These are phyloP conservation scores for Artibeus lituratus DNA, from an alignment of 2,797 vertebrate genomes.

Conservation along the genomic window DNA sequence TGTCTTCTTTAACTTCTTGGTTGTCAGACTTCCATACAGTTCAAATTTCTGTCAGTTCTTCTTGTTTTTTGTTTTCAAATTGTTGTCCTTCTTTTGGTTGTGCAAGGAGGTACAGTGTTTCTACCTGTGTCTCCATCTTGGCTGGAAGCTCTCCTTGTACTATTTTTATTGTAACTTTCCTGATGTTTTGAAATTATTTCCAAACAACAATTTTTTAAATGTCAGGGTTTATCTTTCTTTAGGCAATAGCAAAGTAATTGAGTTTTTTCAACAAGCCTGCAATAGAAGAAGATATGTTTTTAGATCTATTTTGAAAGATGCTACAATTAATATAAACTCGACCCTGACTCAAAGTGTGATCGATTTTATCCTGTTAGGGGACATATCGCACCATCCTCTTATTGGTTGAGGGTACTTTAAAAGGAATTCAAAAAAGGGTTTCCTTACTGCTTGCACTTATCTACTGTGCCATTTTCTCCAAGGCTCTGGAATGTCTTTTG, in stretches of 20 bases:
- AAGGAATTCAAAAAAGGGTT: neutral
- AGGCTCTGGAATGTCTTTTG: neutral
- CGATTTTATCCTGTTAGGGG: slow-evolving; percentile 4
- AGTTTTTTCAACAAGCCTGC: slow-evolving; percentile 6
- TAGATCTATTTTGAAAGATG: slow-evolving; percentile 2
- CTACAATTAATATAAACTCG: neutral
- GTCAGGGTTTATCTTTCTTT: neutral
- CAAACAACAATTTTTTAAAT: neutral
- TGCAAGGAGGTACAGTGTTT: too few relatives aligned
- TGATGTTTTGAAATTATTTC: slow-evolving; percentile 9
- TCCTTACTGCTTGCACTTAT: neutral
- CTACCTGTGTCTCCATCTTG: too few relatives aligned
- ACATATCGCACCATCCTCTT: neutral
- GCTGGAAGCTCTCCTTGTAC: neutral
- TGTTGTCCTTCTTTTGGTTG: too few relatives aligned
- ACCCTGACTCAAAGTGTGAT: neutral
- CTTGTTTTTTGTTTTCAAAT: too few relatives aligned
- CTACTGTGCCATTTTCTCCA: neutral
- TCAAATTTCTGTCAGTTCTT: too few relatives aligned
- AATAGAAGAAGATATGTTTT: neutral
- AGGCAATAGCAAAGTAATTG: slow-evolving; percentile 14
- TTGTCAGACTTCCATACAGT: too few relatives aligned
- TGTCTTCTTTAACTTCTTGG: too few relatives aligned
- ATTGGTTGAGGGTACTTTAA: slow-evolving; percentile 9
- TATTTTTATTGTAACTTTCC: neutral